These are phyloP conservation scores for Pandemis heparana DNA, from an alignment of 2,888 invertebrate genomes.

Conservation along the genomic window DNA sequence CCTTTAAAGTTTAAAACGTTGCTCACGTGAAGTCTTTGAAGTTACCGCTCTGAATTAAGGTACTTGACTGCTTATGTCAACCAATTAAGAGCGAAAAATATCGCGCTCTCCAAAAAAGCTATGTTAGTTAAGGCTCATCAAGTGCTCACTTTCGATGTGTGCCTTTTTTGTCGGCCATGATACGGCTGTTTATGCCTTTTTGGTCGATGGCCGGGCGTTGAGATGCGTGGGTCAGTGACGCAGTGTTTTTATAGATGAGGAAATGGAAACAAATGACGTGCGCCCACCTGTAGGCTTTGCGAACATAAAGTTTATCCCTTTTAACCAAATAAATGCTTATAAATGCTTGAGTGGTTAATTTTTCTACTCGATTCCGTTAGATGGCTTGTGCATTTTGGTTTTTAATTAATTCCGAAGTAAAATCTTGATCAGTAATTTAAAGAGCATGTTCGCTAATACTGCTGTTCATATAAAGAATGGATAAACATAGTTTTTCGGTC, in stretches of 20 bases:
- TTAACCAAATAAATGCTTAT: background rate
- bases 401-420: too few relatives aligned
- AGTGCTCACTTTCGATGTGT: slow-evolving; percentile 73
- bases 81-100: slow-evolving; percentile 82
- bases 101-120: slow-evolving; percentile 65
- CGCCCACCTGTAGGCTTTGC: slow-evolving; percentile 34
- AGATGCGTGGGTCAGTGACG: slow-evolving; percentile 40
- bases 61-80: slow-evolving; percentile 69
- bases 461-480: too few relatives aligned
- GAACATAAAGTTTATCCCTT: background rate
- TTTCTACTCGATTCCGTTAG: too few relatives aligned
- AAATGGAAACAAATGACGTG: slow-evolving; percentile 32
- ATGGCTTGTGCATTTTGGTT: too few relatives aligned
- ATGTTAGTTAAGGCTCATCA: slow-evolving; percentile 68
- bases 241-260: slow-evolving; percentile 39
- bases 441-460: too few relatives aligned
- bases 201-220: slow-evolving; percentile 33
- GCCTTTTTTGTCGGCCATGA: slow-evolving; percentile 63
- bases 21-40: slow-evolving; percentile 64
- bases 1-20: slow-evolving; percentile 51
- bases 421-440: too few relatives aligned
- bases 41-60: slow-evolving; percentile 74
- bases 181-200: slow-evolving; percentile 61
- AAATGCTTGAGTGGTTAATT: too few relatives aligned
- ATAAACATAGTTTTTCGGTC: too few relatives aligned